Base-by-base conservation (phyloP, 2,797 vertebrate genomes). In the Rhabdomys pumilio region DNA sequence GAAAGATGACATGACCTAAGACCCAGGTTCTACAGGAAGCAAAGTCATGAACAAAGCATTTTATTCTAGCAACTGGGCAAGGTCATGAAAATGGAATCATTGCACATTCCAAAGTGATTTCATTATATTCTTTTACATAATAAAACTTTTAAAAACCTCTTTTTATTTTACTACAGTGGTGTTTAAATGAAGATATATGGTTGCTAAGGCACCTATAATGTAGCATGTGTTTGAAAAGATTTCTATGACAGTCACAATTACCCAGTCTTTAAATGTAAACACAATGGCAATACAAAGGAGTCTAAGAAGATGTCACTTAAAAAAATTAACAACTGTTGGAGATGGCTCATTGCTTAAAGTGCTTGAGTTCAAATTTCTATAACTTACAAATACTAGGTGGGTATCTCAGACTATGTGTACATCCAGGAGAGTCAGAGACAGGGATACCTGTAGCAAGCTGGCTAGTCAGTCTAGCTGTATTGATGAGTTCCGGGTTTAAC, bases 161-260 rank as follows among this genome's bases (percentile, higher is more conserved):
- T 82, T 95, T 87, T 84, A 29, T 50, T 89, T 92, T n/a, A 72
- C 76, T 85, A 59, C 82, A 72, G 29, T 73, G 69, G 34, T 85
- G 95, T 94, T 92, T 73, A 96, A 97, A 94, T 38, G 38, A 96
- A 86, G 87, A 96, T 55, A 81, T 11, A 20, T n/a, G 73, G 76
- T 93, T 94, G 93, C 67, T 59, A 96, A 85, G 59, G 47, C 92
- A 79, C 65, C 59, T 91, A 83, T 50, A 75, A 77, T 84, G 96
- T 84, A 84, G 95, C 90, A 90, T 59, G 83, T 19, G n/a, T 82
- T 93, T 91, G 72, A 85, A 91, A 96, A 83, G 59, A 91, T 94
- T 95, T 94, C 95, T 47, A 0, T 92, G 96, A 89, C 82, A 67
- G 84, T 77, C 76, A 93, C 17, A 89, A 90, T 93, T 94, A 95